Evolutionary conservation across 2,888 invertebrate species (phyloP).

Genomic region (Phalangium opilio): DNA sequence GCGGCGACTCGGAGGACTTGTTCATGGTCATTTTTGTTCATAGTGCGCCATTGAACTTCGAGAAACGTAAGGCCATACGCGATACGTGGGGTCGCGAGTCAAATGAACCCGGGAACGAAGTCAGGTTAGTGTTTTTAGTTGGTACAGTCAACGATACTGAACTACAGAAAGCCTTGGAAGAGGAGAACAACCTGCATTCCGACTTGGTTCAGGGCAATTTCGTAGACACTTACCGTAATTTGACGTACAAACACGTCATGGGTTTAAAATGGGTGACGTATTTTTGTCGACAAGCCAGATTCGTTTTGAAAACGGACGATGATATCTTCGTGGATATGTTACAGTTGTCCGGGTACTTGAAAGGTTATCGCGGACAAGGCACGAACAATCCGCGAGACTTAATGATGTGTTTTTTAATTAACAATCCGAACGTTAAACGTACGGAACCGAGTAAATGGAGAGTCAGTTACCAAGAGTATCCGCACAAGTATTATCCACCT

Average conservation of each 20-base stretch:
- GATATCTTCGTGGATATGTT: constrained; percentile 35
- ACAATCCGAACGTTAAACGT: constrained; percentile 23
- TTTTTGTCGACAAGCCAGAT: constrained; percentile 28
- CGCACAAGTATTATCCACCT: constrained; percentile 29
- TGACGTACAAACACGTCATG: constrained; percentile 35
- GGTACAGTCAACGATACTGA: constrained; percentile 15
- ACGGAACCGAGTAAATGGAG: constrained; percentile 33
- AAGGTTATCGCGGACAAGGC: constrained; percentile 15
- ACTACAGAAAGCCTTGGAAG: constrained; percentile 12
- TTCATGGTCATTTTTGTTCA: constrained; percentile 20
- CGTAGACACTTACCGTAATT: constrained; percentile 32
- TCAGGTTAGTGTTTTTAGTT: constrained; percentile 21
- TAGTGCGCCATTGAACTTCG: constrained; percentile 18
- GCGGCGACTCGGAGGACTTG: constrained; percentile 7
- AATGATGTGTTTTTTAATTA: constrained; percentile 21
- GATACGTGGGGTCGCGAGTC: constrained; percentile 17
- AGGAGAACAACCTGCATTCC: constrained; percentile 16
- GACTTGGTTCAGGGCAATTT: constrained; percentile 27
- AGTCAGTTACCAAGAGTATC: constrained; percentile 29
- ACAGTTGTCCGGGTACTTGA: constrained; percentile 20
- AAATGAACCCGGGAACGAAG: constrained; percentile 10
- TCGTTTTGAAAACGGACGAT: constrained; percentile 35
- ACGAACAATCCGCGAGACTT: constrained; percentile 15
- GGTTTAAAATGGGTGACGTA: constrained; percentile 31
- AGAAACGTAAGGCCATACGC: constrained; percentile 18